These are phyloP conservation scores for Chironomus tentans DNA, from an alignment of 2,888 invertebrate genomes.

Conservation along the genomic window DNA sequence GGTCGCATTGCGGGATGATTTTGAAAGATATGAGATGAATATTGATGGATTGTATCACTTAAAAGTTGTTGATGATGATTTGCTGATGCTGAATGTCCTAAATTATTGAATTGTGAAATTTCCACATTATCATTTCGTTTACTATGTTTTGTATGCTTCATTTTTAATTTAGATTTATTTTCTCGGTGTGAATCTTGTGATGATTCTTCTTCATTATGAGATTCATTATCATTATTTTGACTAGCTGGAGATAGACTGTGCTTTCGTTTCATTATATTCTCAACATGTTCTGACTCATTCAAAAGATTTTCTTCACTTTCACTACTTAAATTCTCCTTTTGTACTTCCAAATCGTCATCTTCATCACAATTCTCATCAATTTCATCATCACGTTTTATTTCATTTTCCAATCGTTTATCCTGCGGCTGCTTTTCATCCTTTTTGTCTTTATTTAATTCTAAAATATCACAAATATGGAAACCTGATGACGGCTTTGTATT, in stretches of 20 bases:
- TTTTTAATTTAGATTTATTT: neutral
- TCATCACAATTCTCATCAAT: neutral
- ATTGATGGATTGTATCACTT: slow-evolving; percentile 14
- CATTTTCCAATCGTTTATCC: no score
- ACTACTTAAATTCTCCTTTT: neutral
- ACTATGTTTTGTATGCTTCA: neutral
- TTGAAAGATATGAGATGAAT: slow-evolving; percentile 19
- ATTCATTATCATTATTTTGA: neutral
- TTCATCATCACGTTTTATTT: neutral
- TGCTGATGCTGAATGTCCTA: neutral
- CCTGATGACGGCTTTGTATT: slow-evolving; percentile 45
- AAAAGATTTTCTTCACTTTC: neutral
- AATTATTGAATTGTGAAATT: neutral
- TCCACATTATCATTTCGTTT: neutral
- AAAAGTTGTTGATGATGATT: neutral
- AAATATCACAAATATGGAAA: slow-evolving; percentile 88
- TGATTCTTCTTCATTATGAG: neutral
- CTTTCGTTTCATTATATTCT: neutral
- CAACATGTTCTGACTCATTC: neutral
- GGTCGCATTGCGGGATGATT: slow-evolving; percentile 24
- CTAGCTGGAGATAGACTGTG: neutral
- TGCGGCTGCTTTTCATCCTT: neutral
- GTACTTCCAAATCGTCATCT: neutral
- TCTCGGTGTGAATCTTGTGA: neutral
- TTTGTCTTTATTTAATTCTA: slow-evolving; percentile 63